Evolutionary conservation across 1,140 invertebrate species (phyloP), one percentile per base, ranked within the genome.

Genomic region (Trinorchestia longiramus): DNA sequence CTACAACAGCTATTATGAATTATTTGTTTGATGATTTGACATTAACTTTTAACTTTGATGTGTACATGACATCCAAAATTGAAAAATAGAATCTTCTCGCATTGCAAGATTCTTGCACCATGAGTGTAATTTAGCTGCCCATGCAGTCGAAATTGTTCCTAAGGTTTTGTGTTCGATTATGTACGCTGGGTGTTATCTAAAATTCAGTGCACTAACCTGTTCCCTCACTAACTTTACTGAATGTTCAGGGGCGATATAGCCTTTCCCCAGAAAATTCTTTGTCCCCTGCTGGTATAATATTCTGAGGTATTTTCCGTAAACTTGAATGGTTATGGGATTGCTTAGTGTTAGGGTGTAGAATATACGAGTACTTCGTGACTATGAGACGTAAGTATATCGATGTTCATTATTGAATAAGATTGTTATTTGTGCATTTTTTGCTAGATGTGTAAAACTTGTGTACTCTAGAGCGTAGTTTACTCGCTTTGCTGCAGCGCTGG

Each of bases 381-480:
- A 43, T 43, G 88, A 90, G 88, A 36, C 88, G 43, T 43, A 90
- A 15, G 88, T 90, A 90, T 41, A 42, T 91, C 41, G 41, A 44
- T 91, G 92, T 94, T 47, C 92, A 47, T 44, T 94, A 94, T 43
- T 47, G 8, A 11, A 90, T 94, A 94, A 47, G 43, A 94, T 94
- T 94, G 44, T 94, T 94, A 94, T 94, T 94, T 94, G 43, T 44
- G 43, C 36, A 44, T 45, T 94, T 92, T 94, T 94, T 94, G 44
- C 92, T 94, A 94, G 92, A 94, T 94, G 92, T 94, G 92, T 94
- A 94, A 94, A 43, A n/a, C 43, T 47, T 94, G 92, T 94, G 44
- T 90, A 90, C 43, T 90, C 15, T 94, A 94, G 92, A 44, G 92
- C 36, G 17, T 94, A 94, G 92, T 40, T 44, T 94, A 94, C 43